Percentiles rank a stretch among this genome's conserved stretches.
Conservation (phyloP, 2,113 vertebrate genomes). For the Percina caprodes region DNA sequence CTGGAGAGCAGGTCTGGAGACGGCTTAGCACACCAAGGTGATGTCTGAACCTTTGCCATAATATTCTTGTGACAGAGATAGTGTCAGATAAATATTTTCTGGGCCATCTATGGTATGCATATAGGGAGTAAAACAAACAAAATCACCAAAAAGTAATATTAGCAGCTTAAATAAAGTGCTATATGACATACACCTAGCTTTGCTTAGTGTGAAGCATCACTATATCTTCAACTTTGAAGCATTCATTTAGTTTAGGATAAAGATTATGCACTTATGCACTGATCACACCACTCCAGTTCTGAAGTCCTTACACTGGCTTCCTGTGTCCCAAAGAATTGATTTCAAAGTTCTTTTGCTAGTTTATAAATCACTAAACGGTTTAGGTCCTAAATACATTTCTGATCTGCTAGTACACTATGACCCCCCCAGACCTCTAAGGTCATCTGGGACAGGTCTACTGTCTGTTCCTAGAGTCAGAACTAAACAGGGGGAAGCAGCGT, state of each 20-base stretch:
- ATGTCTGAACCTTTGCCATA: slow-evolving; percentile 61
- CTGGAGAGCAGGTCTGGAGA: slow-evolving; percentile 29
- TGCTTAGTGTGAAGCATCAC: neutral
- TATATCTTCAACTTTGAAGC: neutral
- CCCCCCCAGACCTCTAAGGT: too few relatives aligned
- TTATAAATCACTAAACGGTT: too few relatives aligned
- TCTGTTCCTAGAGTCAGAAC: too few relatives aligned
- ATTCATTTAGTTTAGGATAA: neutral
- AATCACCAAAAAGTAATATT: neutral
- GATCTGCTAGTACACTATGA: too few relatives aligned
- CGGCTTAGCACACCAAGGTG: slow-evolving; percentile 61
- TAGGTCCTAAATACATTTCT: too few relatives aligned
- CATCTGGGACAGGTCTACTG: too few relatives aligned
- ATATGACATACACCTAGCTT: neutral
- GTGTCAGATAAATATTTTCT: neutral
- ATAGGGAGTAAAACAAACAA: neutral
- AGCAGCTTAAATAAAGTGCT: neutral
- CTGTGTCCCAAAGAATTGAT: too few relatives aligned
- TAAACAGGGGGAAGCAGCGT: too few relatives aligned
- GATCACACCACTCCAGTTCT: too few relatives aligned
- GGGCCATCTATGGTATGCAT: neutral
- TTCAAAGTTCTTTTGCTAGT: too few relatives aligned
- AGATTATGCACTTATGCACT: neutral
- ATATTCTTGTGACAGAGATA: slow-evolving; percentile 15
- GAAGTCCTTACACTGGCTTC: too few relatives aligned